phyloP scores from a whole-genome alignment of 2,113 vertebrate species.

The Oncorhynchus tshawytscha region DNA sequence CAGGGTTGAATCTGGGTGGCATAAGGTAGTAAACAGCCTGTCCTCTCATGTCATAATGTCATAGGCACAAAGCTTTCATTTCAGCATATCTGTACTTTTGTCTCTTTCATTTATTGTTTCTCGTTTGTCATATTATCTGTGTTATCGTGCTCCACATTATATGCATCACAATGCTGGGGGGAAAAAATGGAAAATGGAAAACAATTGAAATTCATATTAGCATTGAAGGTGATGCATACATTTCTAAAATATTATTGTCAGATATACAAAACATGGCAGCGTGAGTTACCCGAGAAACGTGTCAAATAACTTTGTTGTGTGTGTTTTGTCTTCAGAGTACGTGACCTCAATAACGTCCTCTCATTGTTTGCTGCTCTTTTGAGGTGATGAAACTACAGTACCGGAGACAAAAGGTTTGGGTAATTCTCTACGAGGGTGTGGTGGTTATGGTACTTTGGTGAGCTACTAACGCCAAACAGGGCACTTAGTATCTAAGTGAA shows the following conservation, averaged over 20 bases:
- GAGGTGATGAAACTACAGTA: slow-evolving; percentile 1
- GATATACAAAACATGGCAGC: too few species aligned
- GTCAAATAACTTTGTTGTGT: neutral
- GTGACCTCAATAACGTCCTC: neutral
- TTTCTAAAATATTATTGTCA: too few species aligned
- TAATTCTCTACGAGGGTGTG: slow-evolving; percentile 13
- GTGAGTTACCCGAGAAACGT: neutral
- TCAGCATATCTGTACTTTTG: neutral
- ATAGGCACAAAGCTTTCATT: neutral
- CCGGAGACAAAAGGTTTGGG: neutral
- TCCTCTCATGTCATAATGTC: neutral
- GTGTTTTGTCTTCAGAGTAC: neutral
- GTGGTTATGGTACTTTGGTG: slow-evolving; percentile 10
- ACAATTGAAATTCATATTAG: too few species aligned
- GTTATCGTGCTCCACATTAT: neutral
- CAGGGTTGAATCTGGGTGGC: too few species aligned
- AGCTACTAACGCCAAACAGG: neutral
- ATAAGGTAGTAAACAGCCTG: too few species aligned
- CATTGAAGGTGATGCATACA: too few species aligned
- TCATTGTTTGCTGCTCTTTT: slow-evolving; percentile 25
- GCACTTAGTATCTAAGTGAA: neutral
- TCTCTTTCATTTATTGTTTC: neutral
- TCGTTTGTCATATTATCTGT: neutral
- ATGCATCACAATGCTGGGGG: neutral
- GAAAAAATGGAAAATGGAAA: neutral